A percentile compares a stretch with the other conserved stretches of the same genome.
Conservation (phyloP, 2,797 vertebrate species). For the Anomalospiza imberbis region DNA sequence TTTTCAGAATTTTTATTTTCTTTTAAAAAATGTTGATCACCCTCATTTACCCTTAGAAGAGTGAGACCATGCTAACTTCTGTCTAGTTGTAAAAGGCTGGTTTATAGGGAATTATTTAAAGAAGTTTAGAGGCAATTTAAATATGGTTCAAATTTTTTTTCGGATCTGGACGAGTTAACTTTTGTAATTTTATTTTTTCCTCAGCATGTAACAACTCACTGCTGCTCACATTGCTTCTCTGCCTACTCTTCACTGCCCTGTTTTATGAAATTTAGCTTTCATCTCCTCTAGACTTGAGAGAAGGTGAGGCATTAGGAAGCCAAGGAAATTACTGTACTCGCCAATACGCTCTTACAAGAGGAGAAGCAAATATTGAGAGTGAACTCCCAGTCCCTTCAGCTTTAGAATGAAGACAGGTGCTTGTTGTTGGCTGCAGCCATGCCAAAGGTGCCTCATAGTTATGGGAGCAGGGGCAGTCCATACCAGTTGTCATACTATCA, state of each 20-base stretch:
- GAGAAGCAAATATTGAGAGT: not conserved
- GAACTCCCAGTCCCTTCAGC: not conserved
- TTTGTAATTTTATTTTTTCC: not conserved
- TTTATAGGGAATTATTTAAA: not conserved
- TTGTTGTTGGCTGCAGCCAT: not conserved
- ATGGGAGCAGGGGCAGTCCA: not conserved
- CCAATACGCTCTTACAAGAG: not conserved
- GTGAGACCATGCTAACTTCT: not conserved
- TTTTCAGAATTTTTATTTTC: not conserved
- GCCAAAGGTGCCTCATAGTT: not conserved
- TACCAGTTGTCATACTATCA: not conserved
- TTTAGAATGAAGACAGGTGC: not conserved
- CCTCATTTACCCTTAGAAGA: not conserved
- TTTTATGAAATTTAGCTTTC: not conserved
- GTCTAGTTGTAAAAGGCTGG: not conserved
- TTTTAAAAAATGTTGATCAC: not conserved
- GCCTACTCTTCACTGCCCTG: not conserved
- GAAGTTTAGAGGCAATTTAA: not conserved
- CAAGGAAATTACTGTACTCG: not conserved
- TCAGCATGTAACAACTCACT: not conserved
- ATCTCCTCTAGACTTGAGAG: not conserved
- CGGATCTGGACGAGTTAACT: not conserved
- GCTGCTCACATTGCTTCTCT: not conserved
- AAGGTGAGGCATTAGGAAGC: not conserved
- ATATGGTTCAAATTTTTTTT: not conserved